Evolutionary conservation across 64 coral and sea anemone species (phyloP).

Genomic region (Actinia tenebrosa): DNA sequence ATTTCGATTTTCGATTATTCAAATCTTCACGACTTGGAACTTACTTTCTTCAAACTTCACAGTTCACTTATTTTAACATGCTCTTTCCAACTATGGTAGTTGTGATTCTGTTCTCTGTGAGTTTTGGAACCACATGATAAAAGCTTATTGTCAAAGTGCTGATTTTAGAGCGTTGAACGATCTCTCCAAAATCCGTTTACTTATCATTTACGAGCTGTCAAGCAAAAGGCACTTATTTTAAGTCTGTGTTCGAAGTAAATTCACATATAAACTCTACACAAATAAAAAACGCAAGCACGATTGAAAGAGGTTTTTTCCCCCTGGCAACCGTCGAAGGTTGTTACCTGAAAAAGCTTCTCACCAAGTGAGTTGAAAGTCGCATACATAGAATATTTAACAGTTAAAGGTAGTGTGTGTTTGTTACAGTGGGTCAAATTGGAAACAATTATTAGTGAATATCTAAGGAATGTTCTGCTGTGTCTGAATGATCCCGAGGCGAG

Average conservation of each 20-base stretch:
- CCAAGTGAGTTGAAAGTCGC: too few species aligned
- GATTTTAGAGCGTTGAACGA: neutral
- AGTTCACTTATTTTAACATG: too few species aligned
- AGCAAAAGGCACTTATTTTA: neutral
- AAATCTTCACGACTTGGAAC: too few species aligned
- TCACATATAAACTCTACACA: neutral
- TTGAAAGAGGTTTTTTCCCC: neutral
- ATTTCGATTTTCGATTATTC: too few species aligned
- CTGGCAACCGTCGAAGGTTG: neutral
- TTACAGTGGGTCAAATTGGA: too few species aligned
- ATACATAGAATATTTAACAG: too few species aligned
- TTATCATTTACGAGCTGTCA: neutral
- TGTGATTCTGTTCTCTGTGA: too few species aligned
- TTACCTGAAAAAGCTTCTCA: neutral
- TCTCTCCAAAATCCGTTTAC: neutral
- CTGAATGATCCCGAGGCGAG: neutral
- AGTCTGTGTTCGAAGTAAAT: slow-evolving; percentile 1
- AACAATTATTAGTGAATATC: neutral
- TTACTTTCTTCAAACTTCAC: too few species aligned
- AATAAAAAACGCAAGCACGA: neutral
- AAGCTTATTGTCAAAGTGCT: neutral
- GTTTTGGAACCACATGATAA: too few species aligned
- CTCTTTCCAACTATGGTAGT: too few species aligned
- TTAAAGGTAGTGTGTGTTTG: too few species aligned
- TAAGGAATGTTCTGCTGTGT: neutral